Conservation (phyloP, 2,888 invertebrate species). For the Spodoptera exigua region DNA sequence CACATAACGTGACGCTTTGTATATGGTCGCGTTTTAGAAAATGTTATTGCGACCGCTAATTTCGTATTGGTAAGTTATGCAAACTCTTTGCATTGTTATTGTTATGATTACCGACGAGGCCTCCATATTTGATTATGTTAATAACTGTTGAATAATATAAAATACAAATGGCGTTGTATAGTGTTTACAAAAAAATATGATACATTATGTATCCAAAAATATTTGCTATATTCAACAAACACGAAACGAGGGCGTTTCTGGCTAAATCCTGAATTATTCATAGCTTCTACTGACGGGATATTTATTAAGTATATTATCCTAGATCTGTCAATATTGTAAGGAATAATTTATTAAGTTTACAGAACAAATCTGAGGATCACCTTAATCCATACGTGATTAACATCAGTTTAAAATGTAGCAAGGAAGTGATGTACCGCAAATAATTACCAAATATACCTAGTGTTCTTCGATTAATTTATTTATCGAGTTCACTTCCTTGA, state of each 20-base stretch:
- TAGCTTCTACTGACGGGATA: no score
- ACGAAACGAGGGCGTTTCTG: no score
- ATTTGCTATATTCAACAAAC: no score
- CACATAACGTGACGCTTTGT: constrained; percentile 45
- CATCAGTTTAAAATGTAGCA: neutral
- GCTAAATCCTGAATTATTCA: no score
- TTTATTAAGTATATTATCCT: no score
- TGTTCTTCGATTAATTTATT: constrained; percentile 7
- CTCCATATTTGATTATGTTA: constrained; percentile 16
- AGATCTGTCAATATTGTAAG: no score
- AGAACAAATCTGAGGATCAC: neutral
- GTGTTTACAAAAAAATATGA: no score
- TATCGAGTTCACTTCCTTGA: constrained; percentile 41
- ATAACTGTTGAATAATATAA: constrained; percentile 17
- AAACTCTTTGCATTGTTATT: constrained; percentile 36
- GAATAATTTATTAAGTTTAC: no score
- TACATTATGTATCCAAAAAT: no score
- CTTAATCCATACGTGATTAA: neutral
- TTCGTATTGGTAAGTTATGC: constrained; percentile 35
- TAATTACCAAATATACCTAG: neutral
- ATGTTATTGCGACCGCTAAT: constrained; percentile 39
- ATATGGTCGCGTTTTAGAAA: constrained; percentile 54
- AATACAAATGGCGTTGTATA: no score
- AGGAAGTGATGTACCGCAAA: constrained; percentile 14
- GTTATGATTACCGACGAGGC: constrained; percentile 11